Evolutionary conservation across 1,140 invertebrate genomes (phyloP).

Genomic region (Bombus haemorrhoidalis): DNA sequence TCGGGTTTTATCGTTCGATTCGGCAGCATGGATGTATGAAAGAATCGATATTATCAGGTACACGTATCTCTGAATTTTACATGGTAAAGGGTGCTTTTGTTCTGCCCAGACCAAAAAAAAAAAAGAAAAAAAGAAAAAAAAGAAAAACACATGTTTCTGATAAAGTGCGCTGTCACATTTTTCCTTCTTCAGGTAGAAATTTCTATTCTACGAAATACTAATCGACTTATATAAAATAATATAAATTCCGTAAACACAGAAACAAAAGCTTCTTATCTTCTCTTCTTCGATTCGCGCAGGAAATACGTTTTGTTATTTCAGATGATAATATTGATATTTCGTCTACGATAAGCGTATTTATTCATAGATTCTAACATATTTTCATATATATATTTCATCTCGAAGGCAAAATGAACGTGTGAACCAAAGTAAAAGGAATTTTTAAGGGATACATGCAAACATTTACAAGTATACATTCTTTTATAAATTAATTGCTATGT

Average conservation of each 20-base stretch:
- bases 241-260: background rate
- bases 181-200: background rate
- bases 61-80: background rate
- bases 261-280: background rate
- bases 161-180: background rate
- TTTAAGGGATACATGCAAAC: too few relatives aligned
- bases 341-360: too few relatives aligned
- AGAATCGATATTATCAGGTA: background rate
- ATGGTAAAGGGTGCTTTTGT: background rate
- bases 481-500: too few relatives aligned
- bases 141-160: background rate
- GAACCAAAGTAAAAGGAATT: too few relatives aligned
- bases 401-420: too few relatives aligned
- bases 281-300: background rate
- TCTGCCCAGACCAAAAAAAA: background rate
- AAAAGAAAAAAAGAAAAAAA: too few relatives aligned
- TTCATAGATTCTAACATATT: too few relatives aligned
- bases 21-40: background rate
- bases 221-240: background rate
- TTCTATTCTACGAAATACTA: background rate
- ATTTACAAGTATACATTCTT: too few relatives aligned
- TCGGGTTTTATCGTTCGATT: slow-evolving; percentile 27
- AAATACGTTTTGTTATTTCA: background rate
- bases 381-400: too few relatives aligned
- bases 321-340: background rate